Evolutionary conservation across 2,888 invertebrate species (phyloP), one percentile per base, ranked within the genome.

Genomic region (Vanessa cardui): DNA sequence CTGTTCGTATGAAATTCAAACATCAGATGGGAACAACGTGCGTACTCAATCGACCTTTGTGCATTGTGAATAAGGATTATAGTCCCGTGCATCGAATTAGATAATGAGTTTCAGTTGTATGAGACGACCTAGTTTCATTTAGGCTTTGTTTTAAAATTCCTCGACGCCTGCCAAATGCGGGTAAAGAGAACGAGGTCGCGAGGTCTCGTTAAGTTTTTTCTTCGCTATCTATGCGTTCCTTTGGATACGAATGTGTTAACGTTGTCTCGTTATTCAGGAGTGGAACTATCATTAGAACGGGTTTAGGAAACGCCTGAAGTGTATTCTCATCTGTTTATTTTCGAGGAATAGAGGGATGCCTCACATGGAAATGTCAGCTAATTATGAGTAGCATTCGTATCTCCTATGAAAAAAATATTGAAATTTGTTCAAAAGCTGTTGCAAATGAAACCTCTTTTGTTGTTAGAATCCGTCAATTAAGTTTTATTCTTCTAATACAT

Each of bases 91-190:
- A 20, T n/a, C 26, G 26, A 70, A 66, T 69, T 66, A 63, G 56
- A 56, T 63, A 65, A 63, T 64, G 59, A 69, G 66, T 65, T 65
- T 71, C 63, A 65, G 61, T 64, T 71, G 58, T 58, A 63, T 54
- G 56, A 70, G 67, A 68, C 73, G 77, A 73, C 77, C 80, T 76
- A 74, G 74, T 77, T 77, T 73, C 73, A 75, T 74, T 77, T 75
- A 72, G 72, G 75, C 83, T 81, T 85, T 86, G 86, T 87, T 86
- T 85, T 82, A 84, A 86, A 84, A 83, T 80, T 81, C 77, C 76
- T 77, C 76, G 76, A 68, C 77, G 80, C 78, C 81, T 84, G 86
- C 86, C 87, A 86, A 87, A 86, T 83, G 82, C 81, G 78, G 75
- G 77, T 77, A 79, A 79, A 73, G 77, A 65, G 71, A 80, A 75